Conservation (phyloP, 2,113 vertebrate species). For the Aleadryas rufinucha region DNA sequence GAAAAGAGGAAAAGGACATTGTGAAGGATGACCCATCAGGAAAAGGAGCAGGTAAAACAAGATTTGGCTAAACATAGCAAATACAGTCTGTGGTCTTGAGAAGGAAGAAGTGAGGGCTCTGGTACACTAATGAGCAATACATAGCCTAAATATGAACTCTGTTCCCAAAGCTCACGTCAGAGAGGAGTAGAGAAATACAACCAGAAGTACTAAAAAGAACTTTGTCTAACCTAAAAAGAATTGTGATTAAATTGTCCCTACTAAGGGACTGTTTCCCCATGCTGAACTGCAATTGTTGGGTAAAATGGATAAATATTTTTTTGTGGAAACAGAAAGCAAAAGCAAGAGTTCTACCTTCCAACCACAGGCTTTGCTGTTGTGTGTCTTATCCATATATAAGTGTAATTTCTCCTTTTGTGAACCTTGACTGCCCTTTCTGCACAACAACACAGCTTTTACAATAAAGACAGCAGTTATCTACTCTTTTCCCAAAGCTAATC, state of each 20-base stretch:
- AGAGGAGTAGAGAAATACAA: background rate
- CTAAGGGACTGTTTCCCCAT: background rate
- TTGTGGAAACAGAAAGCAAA: conserved; percentile 7
- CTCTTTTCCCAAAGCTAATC: background rate
- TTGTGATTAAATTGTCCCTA: fast-evolving
- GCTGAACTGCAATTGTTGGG: fast-evolving
- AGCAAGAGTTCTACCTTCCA: background rate
- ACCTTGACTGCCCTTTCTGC: background rate
- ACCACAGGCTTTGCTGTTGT: background rate
- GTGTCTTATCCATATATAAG: background rate
- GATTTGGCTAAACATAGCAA: background rate
- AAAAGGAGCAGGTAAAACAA: background rate
- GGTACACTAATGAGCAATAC: background rate
- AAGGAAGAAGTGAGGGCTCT: background rate
- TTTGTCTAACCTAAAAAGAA: background rate
- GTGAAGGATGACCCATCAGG: background rate
- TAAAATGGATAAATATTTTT: background rate
- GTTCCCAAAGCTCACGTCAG: background rate
- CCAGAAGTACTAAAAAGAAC: background rate
- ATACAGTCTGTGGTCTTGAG: background rate
- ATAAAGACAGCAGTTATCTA: background rate
- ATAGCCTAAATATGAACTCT: background rate
- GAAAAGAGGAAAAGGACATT: background rate
- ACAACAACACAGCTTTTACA: background rate
- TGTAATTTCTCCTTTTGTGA: background rate